Percentiles rank a stretch among this genome's conserved stretches.
Conservation (phyloP, 2,888 invertebrate genomes). For the Calameuta filiformis region DNA sequence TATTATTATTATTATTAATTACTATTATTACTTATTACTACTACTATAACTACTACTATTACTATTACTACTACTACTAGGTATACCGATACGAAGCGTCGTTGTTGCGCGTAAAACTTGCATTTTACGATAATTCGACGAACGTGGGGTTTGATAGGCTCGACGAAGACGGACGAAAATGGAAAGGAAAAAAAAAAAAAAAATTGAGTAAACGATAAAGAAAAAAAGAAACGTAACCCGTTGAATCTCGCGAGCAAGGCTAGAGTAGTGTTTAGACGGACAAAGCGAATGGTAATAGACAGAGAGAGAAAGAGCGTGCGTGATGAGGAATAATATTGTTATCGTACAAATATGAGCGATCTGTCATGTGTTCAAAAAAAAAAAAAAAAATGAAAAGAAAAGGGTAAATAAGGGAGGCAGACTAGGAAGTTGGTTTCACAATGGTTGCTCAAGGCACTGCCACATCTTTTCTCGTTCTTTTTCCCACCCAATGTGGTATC, state of each 20-base stretch:
- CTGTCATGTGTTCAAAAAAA: constrained; percentile 63
- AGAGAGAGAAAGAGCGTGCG: constrained; percentile 32
- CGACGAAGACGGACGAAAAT: constrained; percentile 41
- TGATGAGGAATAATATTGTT: constrained; percentile 43
- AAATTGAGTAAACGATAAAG: not conserved
- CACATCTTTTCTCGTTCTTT: constrained; percentile 42
- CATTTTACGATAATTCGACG: constrained; percentile 11
- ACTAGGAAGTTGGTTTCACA: constrained; percentile 49
- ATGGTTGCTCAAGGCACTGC: constrained; percentile 66
- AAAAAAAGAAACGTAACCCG: too few relatives aligned
- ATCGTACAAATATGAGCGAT: constrained; percentile 64
- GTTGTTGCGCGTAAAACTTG: constrained; percentile 12
- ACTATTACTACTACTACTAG: constrained; percentile 14
- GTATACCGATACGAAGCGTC: constrained; percentile 19
- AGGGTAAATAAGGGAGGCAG: constrained; percentile 21
- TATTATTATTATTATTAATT: not conserved
- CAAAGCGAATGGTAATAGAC: constrained; percentile 28
- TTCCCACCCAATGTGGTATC: constrained; percentile 35
- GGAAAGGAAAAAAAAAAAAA: not conserved
- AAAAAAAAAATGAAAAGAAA: constrained; percentile 25
- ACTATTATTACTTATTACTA: constrained; percentile 19
- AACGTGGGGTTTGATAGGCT: constrained; percentile 47
- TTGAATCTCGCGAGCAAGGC: constrained; percentile 56
- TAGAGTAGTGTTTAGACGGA: constrained; percentile 59
- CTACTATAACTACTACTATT: constrained; percentile 6